phyloP scores from a whole-genome alignment of 2,113 vertebrate species.

The Alosa alosa region DNA sequence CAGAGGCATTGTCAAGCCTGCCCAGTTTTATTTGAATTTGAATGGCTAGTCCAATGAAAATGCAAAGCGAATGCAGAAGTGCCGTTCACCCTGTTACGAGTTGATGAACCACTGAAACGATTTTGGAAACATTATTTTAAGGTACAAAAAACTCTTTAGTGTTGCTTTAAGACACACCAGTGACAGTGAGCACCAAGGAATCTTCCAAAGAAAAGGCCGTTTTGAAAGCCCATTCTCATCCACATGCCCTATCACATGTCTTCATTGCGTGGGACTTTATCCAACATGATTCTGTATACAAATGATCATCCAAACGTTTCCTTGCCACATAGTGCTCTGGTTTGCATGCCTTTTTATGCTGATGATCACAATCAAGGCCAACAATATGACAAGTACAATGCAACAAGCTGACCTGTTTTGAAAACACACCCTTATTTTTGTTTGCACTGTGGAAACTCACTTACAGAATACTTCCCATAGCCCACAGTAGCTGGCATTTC shows the following conservation, averaged over 20 bases:
- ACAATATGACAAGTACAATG: not conserved
- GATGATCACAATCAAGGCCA: not conserved
- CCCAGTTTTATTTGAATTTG: conserved; percentile 74
- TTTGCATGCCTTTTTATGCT: conserved; percentile 51
- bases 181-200: conserved; percentile 70
- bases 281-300: not conserved
- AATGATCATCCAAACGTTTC: not conserved
- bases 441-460: not conserved
- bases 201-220: conserved; percentile 45
- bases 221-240: not conserved
- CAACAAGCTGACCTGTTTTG: not conserved
- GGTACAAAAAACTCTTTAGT: no score
- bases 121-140: no score
- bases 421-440: not conserved
- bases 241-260: not conserved
- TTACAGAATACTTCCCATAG: no score
- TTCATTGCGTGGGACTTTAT: not conserved
- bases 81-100: no score
- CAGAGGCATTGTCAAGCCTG: conserved; percentile 48
- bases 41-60: conserved; percentile 70
- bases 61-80: no score
- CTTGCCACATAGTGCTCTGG: not conserved
- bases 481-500: no score
- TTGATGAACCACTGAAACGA: no score
- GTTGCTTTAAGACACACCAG: conserved; percentile 72